Base-by-base conservation (phyloP, 2,888 invertebrate genomes). In the Cryptocheilus praepositus region DNA sequence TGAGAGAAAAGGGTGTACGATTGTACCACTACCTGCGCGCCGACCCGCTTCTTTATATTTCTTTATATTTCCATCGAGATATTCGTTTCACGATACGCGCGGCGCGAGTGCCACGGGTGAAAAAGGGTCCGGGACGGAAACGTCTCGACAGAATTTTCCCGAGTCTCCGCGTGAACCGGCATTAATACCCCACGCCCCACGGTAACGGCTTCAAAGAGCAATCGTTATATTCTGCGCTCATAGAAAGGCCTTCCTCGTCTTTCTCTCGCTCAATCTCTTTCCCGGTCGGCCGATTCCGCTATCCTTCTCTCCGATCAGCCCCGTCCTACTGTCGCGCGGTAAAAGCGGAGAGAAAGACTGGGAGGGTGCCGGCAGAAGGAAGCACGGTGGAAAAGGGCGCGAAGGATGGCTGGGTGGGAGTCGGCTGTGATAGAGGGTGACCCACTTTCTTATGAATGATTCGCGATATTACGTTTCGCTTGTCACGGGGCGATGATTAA, bases 361-460 rank as follows among this genome's bases (percentile, higher is more conserved):
- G 25, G 2, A 25, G 25, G 25, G 25, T 2, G 3, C 57, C 22
- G 63, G 59, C 22, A 52, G 15, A 55, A 61, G 59, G 51, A 28
- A 61, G 59, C 36, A 22, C 49, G 36, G 36, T 19, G 8, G 15
- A 54, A 58, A 46, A 51, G 51, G 25, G 21, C 13, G 25, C 25
- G 63, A 22, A 25, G 54, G n/a, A 19, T 13, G 25, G 61, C 13
- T 22, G 7, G 44, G 44, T 43, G 25, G 28, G 25, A 54, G 43
- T 28, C 46, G 58, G 55, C 58, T 58, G 59, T 69, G 69, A 73
- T 64, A 67, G 73, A 77, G 69, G 75, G 71, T 82, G 80, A 79
- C 81, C 81, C 70, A 80, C 71, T 83, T 83, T 71, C 71, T 81
- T 76, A 72, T 77, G 68, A 82, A 81, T 83, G 73, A 81, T 83